phyloP scores from a whole-genome alignment of 1,140 invertebrate species.

The Zaprionus ghesquierei region DNA sequence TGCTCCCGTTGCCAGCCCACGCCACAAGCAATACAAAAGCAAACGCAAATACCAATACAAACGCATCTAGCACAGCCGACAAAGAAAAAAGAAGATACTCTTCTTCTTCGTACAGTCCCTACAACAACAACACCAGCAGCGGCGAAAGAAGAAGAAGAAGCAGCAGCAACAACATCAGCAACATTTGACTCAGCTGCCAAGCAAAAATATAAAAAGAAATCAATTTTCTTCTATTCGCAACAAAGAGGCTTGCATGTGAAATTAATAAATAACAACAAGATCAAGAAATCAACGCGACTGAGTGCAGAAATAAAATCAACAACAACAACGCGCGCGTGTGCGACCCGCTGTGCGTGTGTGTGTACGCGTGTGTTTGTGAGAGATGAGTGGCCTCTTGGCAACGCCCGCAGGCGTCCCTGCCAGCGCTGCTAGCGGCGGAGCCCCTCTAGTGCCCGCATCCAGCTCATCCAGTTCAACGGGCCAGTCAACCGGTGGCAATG shows the following conservation, averaged over 20 bases:
- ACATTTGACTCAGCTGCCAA: constrained; percentile 47
- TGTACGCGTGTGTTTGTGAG: constrained; percentile 13
- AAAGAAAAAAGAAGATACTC: constrained; percentile 60
- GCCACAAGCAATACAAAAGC: constrained; percentile 34
- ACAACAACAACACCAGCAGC: constrained; percentile 43
- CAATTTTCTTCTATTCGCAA: constrained; percentile 16
- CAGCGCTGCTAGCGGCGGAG: background rate
- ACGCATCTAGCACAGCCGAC: constrained; percentile 52
- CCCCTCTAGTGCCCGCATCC: background rate
- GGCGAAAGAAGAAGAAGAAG: background rate
- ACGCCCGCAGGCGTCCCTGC: constrained; percentile 42
- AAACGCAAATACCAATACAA: constrained; percentile 37
- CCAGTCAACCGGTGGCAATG: background rate
- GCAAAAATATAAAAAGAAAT: constrained; percentile 37
- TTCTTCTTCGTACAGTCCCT: constrained; percentile 76
- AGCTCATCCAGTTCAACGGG: constrained; percentile 3
- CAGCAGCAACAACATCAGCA: constrained; percentile 1
- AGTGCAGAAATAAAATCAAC: background rate
- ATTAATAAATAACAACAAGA: constrained; percentile 22
- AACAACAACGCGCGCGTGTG: constrained; percentile 12
- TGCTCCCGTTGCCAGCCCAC: constrained; percentile 9
- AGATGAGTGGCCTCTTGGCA: constrained; percentile 59
- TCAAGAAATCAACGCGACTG: constrained; percentile 7
- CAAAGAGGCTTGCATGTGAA: constrained; percentile 68
- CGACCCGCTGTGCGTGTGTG: background rate